Evolutionary conservation across 2,113 vertebrate genomes (phyloP).

Genomic region (Aptenodytes forsteri): DNA sequence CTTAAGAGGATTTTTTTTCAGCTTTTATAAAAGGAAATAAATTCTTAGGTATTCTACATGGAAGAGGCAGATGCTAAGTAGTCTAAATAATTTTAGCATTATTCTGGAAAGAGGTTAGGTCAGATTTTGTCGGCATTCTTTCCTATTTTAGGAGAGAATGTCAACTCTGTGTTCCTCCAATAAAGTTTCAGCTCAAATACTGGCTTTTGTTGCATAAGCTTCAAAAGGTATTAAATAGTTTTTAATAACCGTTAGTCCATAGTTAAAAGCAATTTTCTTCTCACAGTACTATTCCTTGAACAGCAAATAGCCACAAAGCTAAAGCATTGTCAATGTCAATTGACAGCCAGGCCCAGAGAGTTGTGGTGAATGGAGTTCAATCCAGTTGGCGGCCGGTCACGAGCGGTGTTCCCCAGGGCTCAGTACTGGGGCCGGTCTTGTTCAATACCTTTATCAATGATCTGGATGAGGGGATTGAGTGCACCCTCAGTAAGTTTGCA

Average conservation of each 20-base stretch:
- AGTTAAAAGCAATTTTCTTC: not conserved
- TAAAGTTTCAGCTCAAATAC: not conserved
- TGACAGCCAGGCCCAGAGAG: too few species aligned
- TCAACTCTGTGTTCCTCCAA: not conserved
- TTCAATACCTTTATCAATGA: too few species aligned
- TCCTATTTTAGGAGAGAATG: not conserved
- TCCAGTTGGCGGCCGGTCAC: too few species aligned
- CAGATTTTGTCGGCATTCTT: not conserved
- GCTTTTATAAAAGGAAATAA: not conserved
- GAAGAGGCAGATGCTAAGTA: not conserved
- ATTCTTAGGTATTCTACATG: not conserved
- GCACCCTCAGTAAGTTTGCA: too few species aligned
- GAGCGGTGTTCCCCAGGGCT: too few species aligned
- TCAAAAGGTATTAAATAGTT: not conserved
- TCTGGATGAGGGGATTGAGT: too few species aligned
- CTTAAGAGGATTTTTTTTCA: not conserved
- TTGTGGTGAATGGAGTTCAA: too few species aligned
- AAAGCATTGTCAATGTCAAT: not conserved
- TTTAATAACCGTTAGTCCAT: not conserved
- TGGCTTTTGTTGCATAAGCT: not conserved
- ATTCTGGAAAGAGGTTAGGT: not conserved
- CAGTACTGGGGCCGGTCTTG: too few species aligned
- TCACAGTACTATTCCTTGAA: not conserved
- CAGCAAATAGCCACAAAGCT: not conserved
- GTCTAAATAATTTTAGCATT: not conserved